Evolutionary conservation across 2,797 vertebrate species (phyloP).

Genomic region (Ateles fusciceps): DNA sequence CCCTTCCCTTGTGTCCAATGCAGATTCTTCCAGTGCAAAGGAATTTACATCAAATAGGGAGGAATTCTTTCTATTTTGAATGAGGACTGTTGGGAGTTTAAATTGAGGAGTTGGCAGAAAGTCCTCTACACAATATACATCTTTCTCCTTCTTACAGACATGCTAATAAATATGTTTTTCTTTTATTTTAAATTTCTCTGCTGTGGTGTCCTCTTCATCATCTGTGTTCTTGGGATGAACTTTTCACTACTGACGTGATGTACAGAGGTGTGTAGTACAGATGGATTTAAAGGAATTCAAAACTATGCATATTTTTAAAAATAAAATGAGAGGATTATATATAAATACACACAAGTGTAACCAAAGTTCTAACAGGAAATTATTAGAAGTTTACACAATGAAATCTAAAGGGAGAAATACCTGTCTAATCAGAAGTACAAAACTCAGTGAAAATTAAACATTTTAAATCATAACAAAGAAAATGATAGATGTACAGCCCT

Average conservation of each 20-base stretch:
- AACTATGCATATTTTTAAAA: not conserved
- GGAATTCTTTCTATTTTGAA: slow-evolving; percentile 52
- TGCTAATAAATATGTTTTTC: slow-evolving; percentile 57
- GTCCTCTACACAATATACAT: slow-evolving; percentile 19
- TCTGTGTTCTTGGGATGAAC: slow-evolving; percentile 65
- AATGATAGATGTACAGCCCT: not conserved
- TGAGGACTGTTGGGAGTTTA: slow-evolving; percentile 44
- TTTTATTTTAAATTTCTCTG: slow-evolving; percentile 60
- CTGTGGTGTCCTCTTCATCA: slow-evolving; percentile 60
- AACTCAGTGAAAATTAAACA: slow-evolving; percentile 9
- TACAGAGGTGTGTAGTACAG: slow-evolving; percentile 33
- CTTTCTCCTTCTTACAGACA: slow-evolving; percentile 44
- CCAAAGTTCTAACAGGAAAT: not conserved
- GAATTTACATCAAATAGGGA: slow-evolving; percentile 64
- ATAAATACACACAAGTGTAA: not conserved
- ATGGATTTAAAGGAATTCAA: slow-evolving; percentile 33
- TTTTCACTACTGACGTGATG: slow-evolving; percentile 65
- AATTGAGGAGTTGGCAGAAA: slow-evolving; percentile 56
- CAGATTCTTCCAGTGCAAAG: slow-evolving; percentile 65
- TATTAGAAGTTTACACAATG: slow-evolving; percentile 24
- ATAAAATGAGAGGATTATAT: not conserved
- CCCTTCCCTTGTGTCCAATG: slow-evolving; percentile 67
- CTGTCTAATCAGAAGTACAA: not conserved
- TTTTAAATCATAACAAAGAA: slow-evolving; percentile 55
- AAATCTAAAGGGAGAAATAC: not conserved